phyloP scores from a whole-genome alignment of 2,888 invertebrate genomes.

The Drosophila flavopinicola region DNA sequence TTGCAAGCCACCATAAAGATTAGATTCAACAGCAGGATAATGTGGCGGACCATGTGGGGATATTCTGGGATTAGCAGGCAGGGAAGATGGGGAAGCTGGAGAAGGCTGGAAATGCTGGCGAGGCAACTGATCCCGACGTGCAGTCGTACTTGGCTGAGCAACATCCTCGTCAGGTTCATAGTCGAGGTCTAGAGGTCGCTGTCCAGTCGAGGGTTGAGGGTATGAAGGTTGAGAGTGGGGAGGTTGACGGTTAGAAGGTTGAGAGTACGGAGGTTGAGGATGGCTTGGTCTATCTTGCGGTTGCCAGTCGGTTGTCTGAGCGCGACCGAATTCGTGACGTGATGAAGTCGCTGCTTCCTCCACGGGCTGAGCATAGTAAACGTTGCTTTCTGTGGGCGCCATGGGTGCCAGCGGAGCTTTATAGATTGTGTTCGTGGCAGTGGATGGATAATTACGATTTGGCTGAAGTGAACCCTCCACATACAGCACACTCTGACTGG shows the following conservation, averaged over 20 bases:
- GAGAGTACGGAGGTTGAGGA: too few relatives aligned
- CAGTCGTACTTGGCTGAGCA: neutral
- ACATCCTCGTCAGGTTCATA: constrained; percentile 20
- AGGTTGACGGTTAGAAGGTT: constrained; percentile 1
- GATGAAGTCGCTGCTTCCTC: constrained; percentile 43
- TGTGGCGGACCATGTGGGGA: neutral
- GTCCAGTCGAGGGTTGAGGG: constrained; percentile 20
- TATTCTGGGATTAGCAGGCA: constrained; percentile 14
- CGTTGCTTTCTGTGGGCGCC: constrained; percentile 40
- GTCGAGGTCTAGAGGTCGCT: constrained; percentile 39
- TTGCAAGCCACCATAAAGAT: constrained; percentile 55
- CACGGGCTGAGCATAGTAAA: constrained; percentile 81
- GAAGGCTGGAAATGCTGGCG: constrained; percentile 2
- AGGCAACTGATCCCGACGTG: constrained; percentile 15
- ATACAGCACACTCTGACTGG: constrained; percentile 69
- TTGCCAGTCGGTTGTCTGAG: constrained; percentile 34
- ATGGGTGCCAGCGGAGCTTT: constrained; percentile 78
- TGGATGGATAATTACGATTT: constrained; percentile 79
- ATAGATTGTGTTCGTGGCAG: constrained; percentile 48
- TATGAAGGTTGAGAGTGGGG: too few relatives aligned
- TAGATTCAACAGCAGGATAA: constrained; percentile 26
- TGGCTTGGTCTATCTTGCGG: constrained; percentile 1
- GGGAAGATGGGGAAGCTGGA: neutral
- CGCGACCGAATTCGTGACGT: constrained; percentile 66
- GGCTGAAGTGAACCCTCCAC: constrained; percentile 79